phyloP scores from a whole-genome alignment of 2,797 vertebrate genomes.

The Vespertilio murinus region DNA sequence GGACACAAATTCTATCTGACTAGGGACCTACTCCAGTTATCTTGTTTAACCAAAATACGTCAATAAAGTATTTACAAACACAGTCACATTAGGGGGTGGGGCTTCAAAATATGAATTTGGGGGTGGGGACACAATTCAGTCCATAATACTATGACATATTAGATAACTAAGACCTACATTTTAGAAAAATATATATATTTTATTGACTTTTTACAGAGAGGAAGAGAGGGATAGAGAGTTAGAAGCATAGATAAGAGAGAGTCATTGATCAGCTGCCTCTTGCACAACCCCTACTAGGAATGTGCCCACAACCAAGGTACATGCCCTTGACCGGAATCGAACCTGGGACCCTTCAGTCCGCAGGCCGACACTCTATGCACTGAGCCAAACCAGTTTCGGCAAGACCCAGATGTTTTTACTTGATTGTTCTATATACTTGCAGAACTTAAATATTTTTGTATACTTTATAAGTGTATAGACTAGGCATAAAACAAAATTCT shows the following conservation, averaged over 20 bases:
- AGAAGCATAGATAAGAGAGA: too few species aligned
- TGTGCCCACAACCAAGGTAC: too few species aligned
- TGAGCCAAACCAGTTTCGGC: too few species aligned
- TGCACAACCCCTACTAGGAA: too few species aligned
- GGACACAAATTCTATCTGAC: neutral
- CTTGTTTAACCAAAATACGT: neutral
- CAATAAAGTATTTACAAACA: neutral
- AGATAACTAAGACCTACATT: conserved; percentile 3
- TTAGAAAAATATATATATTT: too few species aligned
- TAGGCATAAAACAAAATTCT: neutral
- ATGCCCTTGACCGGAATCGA: too few species aligned
- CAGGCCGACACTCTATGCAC: too few species aligned
- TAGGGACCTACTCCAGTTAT: neutral
- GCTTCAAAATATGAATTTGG: neutral
- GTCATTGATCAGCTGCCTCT: too few species aligned
- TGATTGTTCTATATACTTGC: neutral
- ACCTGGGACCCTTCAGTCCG: too few species aligned
- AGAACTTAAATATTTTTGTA: neutral
- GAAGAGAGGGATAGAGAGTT: too few species aligned
- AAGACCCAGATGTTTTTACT: neutral
- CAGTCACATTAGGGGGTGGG: accelerated
- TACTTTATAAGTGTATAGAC: neutral
- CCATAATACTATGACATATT: neutral
- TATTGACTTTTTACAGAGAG: too few species aligned
- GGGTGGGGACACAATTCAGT: neutral